phyloP scores from a whole-genome alignment of 64 coral and sea anemone species.

The Pachyseris speciosa region DNA sequence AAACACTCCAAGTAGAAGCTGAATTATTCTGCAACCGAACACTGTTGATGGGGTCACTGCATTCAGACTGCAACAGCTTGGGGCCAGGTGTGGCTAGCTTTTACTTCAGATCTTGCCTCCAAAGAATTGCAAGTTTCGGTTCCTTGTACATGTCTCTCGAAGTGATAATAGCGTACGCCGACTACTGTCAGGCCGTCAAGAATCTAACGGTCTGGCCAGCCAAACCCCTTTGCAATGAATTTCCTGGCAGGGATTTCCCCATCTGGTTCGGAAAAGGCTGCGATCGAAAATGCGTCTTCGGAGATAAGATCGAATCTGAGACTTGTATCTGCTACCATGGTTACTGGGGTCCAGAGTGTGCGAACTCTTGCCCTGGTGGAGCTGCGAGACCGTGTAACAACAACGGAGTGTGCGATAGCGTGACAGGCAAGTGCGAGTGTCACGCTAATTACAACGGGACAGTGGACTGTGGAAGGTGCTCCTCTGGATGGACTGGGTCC shows the following conservation, averaged over 20 bases:
- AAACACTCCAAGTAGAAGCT: conserved; percentile 60
- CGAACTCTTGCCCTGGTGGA: conserved; percentile 82
- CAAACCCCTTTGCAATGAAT: conserved; percentile 79
- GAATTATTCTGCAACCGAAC: conserved; percentile 73
- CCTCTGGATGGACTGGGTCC: conserved; percentile 68
- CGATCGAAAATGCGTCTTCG: conserved; percentile 71
- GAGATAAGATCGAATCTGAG: conserved; percentile 22
- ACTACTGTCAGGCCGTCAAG: conserved; percentile 84
- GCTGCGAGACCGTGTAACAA: conserved; percentile 79
- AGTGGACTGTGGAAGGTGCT: conserved; percentile 70
- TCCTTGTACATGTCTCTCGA: conserved; percentile 83
- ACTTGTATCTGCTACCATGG: conserved; percentile 80
- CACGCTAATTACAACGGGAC: conserved; percentile 83
- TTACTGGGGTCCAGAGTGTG: conserved; percentile 86
- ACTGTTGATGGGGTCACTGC: conserved; percentile 70
- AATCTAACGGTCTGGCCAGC: conserved; percentile 83
- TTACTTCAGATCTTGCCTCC: conserved; percentile 86
- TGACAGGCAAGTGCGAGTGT: conserved; percentile 75
- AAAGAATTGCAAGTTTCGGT: conserved; percentile 61
- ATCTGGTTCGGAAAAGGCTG: conserved; percentile 86
- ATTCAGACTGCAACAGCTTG: conserved; percentile 61
- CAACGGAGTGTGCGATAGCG: conserved; percentile 73
- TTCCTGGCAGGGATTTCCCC: conserved; percentile 76
- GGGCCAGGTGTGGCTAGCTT: conserved; percentile 67
- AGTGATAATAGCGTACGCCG: conserved; percentile 76